Evolutionary conservation across 2,888 invertebrate species (phyloP), one percentile per base, ranked within the genome.

Genomic region (Taphrorychus bicolor): DNA sequence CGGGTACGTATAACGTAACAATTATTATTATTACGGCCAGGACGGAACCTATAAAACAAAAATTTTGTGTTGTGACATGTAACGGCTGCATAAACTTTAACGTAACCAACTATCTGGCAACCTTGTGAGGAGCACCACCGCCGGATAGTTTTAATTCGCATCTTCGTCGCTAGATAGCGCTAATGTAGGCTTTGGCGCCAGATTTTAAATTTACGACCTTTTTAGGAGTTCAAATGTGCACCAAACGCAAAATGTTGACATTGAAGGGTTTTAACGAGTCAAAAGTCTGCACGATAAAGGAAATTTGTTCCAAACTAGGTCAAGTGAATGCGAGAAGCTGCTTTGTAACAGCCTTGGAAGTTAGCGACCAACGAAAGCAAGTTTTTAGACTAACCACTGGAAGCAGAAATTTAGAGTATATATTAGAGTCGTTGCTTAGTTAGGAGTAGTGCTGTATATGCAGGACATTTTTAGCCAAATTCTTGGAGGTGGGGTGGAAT

Each of bases 211-310:
- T 32, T 32, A 5, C 2, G 9, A 2, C 1, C 11, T 32, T 2
- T 48, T 3, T 23, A 66, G 60, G 93, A 0, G 84, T 93, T 61
- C 90, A 91, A 79, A 93, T 93, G 93, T 88, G 87, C 1, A 92
- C 91, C 9, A 87, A 86, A 76, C 91, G 90, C 77, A 90, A 88
- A 76, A 79, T 93, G 59, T 86, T 87, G 74, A 86, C 85, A 72
- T 89, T 92, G 59, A 91, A 91, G 83, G 92, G 92, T 3, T 88
- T 93, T 76, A 90, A 91, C 17, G 60, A 59, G 22, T 57, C 14
- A 2, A 92, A 91, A 83, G 90, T 92, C 53, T 90, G 91, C 64
- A 91, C 91, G 85, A 91, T 93, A 66, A 91, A 91, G 82, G 92
- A 92, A 82, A 90, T 89, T 42, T 88, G 90, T 73, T 84, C 85